Base-by-base conservation (phyloP, 2,888 invertebrate species). In the Erebia ligea region DNA sequence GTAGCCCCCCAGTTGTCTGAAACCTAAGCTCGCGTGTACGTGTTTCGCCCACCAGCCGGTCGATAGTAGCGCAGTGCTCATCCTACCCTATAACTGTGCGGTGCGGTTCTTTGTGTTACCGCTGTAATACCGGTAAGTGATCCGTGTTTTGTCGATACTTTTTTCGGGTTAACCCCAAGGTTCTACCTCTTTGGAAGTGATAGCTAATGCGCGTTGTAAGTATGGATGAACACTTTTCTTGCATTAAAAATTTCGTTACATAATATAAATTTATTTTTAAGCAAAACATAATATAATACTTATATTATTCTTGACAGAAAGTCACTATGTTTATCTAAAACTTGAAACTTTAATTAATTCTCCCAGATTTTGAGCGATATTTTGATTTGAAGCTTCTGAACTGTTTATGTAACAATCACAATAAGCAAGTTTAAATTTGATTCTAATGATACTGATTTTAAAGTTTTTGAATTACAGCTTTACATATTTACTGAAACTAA, bases 41-140 rank as follows among this genome's bases (percentile, higher is more conserved):
- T 84, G 85, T 85, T 85, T 85, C 80, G 83, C 84, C 78, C 34
- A 82, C 77, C 80, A 76, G 63, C 76, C 82, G 90, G 91, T 92
- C 91, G 91, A 92, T 91, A 92, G 70, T 86, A 81, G 87, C 89
- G 92, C 92, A 92, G 91, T 92, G 88, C 86, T 78, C 83, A 76
- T 76, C 79, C 76, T 76, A 79, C 76, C 83, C 79, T 81, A 86
- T 79, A 67, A 77, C 80, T 48, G 76, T 70, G 70, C 71, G 71
- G 72, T 73, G 48, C 68, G 9, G 70, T 68, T 58, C 65, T 63
- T 65, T 52, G 66, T 42, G 9, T 50, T 17, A 68, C 65, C 19
- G 54, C 59, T 61, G 19, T 59, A 50, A 64, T 21, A 42, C 56
- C 63, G 71, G 70, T 69, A 63, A 72, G 72, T 72, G 50, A 56